Evolutionary conservation across 2,888 invertebrate species (phyloP), one percentile per base, ranked within the genome.

Genomic region (Melanchra persicariae): DNA sequence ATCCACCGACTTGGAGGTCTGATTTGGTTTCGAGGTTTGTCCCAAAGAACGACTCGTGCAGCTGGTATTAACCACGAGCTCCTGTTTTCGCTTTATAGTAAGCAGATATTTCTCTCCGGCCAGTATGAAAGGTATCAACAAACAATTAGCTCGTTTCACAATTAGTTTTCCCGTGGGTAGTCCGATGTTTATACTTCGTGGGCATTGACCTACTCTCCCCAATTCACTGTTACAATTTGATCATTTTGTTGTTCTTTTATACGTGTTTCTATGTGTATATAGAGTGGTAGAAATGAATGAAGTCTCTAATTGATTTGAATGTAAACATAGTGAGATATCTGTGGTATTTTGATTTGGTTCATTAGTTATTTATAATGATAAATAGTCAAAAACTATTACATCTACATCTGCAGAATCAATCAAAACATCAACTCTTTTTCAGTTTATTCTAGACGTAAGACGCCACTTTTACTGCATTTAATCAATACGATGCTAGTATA

Each of bases 191-290:
- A 82, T 54, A 9, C 22, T 68, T 60, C 30, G 37, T 62, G 66
- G 54, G 43, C 82, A 57, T 67, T 82, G 82, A 67, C 83, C 79
- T 40, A 74, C 55, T 70, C 74, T 40, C 52, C 65, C 26, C 22
- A 62, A 64, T 65, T 26, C 24, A 51, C 24, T 8, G 71, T 24
- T 58, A 61, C 72, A 54, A 51, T 64, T 67, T 67, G 64, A 7
- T 24, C 22, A 77, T 57, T 57, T 49, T 64, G 78, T 67, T 67
- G 47, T 40, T 63, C 66, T 60, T 80, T 79, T 47, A 74, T 68
- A 62, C 19, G 9, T 7, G 22, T 52, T 64, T n/a, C 43, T 57
- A 45, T 65, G 57, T 65, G 22, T 63, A 22, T 15, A 51, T 24
- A 30, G 2, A 60, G 22, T 30, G 52, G 55, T 54, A 26, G 57